Evolutionary conservation across 1,140 invertebrate genomes (phyloP).

Genomic region (Pissodes strobi): DNA sequence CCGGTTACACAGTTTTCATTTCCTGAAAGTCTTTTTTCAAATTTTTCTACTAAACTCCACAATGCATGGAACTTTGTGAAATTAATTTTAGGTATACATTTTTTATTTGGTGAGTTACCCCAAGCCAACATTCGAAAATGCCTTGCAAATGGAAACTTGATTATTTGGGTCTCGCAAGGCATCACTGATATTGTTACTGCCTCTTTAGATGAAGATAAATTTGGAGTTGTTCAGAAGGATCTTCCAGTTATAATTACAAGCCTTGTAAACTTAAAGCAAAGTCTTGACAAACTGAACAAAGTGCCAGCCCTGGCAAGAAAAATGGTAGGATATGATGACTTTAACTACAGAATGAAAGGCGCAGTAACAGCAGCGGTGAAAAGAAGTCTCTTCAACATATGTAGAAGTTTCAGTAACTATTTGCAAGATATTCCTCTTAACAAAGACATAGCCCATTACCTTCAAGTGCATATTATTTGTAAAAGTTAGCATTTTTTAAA

Average conservation of each 20-base stretch:
- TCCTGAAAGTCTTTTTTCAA: constrained; percentile 13
- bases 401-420: constrained; percentile 69
- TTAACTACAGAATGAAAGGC: constrained; percentile 62
- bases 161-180: constrained; percentile 72
- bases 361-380: constrained; percentile 67
- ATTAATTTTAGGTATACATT: constrained; percentile 67
- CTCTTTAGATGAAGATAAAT: constrained; percentile 75
- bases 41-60: constrained; percentile 30
- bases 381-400: constrained; percentile 75
- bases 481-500: no score
- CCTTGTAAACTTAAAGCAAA: constrained; percentile 68
- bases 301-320: constrained; percentile 65
- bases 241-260: constrained; percentile 68
- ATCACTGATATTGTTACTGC: constrained; percentile 68
- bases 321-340: constrained; percentile 62
- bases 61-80: constrained; percentile 42
- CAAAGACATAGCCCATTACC: constrained; percentile 44
- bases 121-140: constrained; percentile 68
- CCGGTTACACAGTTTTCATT: constrained; percentile 10
- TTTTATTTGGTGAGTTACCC: constrained; percentile 71
- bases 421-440: constrained; percentile 66
- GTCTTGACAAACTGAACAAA: constrained; percentile 72
- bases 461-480: constrained; percentile 37
- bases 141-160: constrained; percentile 67
- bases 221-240: constrained; percentile 80